These are phyloP conservation scores for Actinopyga echinites DNA, from an alignment of 53 echinoderm and acorn worm genomes.

Conservation along the genomic window DNA sequence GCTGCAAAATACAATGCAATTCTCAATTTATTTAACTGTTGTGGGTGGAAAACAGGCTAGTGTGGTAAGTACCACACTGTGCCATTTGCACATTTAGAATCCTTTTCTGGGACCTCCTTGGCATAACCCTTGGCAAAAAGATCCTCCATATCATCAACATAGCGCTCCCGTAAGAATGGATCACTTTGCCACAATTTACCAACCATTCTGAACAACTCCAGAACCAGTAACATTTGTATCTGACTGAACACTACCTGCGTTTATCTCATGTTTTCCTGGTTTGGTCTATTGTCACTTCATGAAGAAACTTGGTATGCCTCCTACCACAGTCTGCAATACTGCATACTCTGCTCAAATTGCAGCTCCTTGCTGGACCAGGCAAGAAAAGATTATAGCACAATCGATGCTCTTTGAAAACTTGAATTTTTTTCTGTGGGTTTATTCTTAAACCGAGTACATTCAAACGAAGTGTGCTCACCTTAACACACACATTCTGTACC, in stretches of 20 bases:
- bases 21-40: conserved; percentile 15
- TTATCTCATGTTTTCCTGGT: no score
- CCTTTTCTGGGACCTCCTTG: not conserved
- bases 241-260: no score
- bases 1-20: conserved; percentile 73
- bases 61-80: conserved; percentile 67
- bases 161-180: not conserved
- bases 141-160: not conserved
- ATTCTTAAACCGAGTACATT: conserved; percentile 46
- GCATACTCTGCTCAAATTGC: conserved; percentile 32
- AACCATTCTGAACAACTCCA: no score
- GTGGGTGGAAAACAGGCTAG: conserved; percentile 44
- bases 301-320: conserved; percentile 57
- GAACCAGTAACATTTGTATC: no score
- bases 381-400: conserved; percentile 51
- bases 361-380: conserved; percentile 23
- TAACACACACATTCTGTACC: conserved; percentile 28
- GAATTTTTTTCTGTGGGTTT: conserved; percentile 27
- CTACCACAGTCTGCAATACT: conserved; percentile 44
- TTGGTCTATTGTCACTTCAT: not conserved
- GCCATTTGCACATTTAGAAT: not conserved
- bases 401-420: conserved; percentile 38
- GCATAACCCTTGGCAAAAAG: conserved; percentile 25
- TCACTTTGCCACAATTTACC: conserved; percentile 26
- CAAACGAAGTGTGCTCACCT: conserved; percentile 42